Base-by-base conservation (phyloP, 2,888 invertebrate genomes). In the Diogma glabrata region DNA sequence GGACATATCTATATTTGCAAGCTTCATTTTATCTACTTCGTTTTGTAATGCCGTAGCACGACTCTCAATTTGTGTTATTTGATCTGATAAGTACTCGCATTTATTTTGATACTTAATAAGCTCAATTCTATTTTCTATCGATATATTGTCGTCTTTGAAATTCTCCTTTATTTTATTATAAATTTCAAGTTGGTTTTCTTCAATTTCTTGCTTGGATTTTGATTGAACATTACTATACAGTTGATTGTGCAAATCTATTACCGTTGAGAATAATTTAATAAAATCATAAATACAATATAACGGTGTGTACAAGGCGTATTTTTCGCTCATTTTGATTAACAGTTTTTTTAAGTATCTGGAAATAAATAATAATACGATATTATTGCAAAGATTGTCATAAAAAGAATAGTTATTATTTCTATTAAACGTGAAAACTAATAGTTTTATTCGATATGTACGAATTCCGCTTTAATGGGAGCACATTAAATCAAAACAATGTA, bases 271-370 rank as follows among this genome's bases (percentile, higher is more conserved):
- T 9, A 52, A 49, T 24, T 53, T 50, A 2, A 55, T 61, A 55
- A 68, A 70, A 53, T 70, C 67, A 19, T 60, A 63, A 2, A 70
- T 61, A 58, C 65, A 63, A 60, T 70, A 63, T 40, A 70, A 52
- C 2, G 70, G 70, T 26, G 69, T 69, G 49, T 64, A 70, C 59
- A 69, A 66, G 58, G 64, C 64, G 58, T 67, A 70, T 60, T 70
- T 68, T 51, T 65, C 62, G 52, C 61, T 62, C 4, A 69, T 57
- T 4, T 56, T 52, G 45, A 59, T 59, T 19, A 67, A 49, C 2
- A 66, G 64, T 51, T 64, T 65, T 55, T 63, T 61, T 14, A 68
- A 56, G 55, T 66, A 69, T 59, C 65, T 64, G 33, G 14, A 51
- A 49, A 20, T 26, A 22, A 8, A 19, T 12, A 48, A 48, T 22